Evolutionary conservation across 2,113 vertebrate genomes (phyloP).

Genomic region (Ctenomys sociabilis): DNA sequence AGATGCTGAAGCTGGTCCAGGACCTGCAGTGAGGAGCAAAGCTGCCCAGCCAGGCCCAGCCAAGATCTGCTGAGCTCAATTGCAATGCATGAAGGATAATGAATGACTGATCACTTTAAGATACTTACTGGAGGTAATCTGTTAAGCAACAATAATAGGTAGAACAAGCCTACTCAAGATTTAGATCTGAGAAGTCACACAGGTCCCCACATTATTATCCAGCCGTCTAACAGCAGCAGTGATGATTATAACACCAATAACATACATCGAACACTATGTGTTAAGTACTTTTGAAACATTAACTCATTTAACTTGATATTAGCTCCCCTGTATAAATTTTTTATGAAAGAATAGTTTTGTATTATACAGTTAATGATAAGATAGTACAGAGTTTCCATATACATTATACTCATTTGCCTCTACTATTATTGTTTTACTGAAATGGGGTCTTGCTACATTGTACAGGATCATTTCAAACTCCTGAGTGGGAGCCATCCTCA

Average conservation of each 20-base stretch:
- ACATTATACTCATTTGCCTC: background rate
- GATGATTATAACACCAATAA: background rate
- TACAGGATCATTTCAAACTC: background rate
- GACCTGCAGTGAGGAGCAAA: background rate
- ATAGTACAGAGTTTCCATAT: background rate
- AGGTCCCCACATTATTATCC: background rate
- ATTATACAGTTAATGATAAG: constrained; percentile 22
- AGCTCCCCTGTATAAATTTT: background rate
- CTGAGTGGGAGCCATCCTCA: background rate
- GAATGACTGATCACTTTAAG: background rate
- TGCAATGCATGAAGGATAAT: background rate
- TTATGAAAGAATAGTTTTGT: background rate
- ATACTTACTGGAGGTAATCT: background rate
- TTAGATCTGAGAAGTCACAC: background rate
- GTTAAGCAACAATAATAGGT: background rate
- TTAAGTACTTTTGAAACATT: background rate
- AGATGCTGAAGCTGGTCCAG: background rate
- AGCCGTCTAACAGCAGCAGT: background rate
- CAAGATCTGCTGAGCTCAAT: background rate
- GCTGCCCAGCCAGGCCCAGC: background rate
- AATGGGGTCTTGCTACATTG: background rate
- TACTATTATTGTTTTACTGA: background rate
- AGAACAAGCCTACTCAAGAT: background rate
- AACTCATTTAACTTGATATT: background rate
- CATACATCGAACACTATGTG: background rate